Conservation (phyloP, 2,888 invertebrate genomes). For the Oligia fasciuncula region DNA sequence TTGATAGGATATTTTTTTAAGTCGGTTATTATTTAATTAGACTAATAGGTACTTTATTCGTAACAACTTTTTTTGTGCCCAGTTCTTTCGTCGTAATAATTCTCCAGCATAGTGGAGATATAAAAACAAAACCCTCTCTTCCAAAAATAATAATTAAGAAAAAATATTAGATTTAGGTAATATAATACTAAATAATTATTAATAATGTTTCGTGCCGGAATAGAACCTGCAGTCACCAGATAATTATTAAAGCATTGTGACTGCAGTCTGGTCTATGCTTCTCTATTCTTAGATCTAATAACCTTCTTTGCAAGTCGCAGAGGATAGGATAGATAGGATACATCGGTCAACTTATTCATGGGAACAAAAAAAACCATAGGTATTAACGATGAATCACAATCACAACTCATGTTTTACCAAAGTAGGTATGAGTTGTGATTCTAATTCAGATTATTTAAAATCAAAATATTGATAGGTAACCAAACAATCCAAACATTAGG, state of each 20-base stretch:
- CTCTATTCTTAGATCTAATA: neutral
- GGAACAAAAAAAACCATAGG: neutral
- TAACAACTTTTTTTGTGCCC: no score
- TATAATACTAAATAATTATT: neutral
- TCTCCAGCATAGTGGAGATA: neutral
- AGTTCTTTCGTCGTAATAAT: neutral
- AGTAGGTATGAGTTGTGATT: neutral
- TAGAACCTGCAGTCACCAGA: no score
- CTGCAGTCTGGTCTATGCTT: neutral
- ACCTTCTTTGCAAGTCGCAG: neutral
- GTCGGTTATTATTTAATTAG: neutral
- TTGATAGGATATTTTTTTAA: neutral
- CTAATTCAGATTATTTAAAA: neutral
- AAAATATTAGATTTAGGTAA: no score
- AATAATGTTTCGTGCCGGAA: neutral
- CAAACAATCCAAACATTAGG: neutral
- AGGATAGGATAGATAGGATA: no score
- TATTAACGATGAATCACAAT: neutral
- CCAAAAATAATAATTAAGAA: neutral
- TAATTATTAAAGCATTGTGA: neutral
- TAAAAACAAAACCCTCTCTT: no score
- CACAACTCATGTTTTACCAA: neutral
- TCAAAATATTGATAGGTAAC: neutral
- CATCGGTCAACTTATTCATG: neutral
- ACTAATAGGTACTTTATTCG: neutral